phyloP scores from a whole-genome alignment of 2,797 vertebrate species.

The Poeciliopsis paucimaculata region DNA sequence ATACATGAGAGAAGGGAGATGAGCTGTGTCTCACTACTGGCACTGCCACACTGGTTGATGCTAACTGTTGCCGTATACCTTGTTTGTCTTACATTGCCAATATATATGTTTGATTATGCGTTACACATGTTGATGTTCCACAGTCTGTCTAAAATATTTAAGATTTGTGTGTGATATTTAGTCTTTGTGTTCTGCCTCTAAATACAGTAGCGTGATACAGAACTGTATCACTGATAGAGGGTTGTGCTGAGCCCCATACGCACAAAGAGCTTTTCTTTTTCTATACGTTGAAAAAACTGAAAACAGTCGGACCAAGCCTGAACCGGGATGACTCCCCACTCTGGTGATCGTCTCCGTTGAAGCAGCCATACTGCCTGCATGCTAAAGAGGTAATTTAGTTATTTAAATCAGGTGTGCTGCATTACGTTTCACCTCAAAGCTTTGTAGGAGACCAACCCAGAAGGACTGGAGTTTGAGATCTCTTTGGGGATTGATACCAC shows the following conservation, averaged over 20 bases:
- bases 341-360: background rate
- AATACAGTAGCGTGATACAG: too few species aligned
- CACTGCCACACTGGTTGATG: background rate
- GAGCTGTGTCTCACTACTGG: background rate
- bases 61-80: background rate
- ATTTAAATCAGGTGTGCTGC: background rate
- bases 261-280: background rate
- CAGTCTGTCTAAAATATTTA: background rate
- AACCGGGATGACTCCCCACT: background rate
- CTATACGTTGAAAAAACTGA: background rate
- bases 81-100: background rate
- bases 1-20: background rate
- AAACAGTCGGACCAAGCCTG: background rate
- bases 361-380: background rate
- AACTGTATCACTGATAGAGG: background rate
- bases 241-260: background rate
- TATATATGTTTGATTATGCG: background rate
- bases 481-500: background rate
- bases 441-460: background rate
- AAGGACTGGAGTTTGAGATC: background rate
- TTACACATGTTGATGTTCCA: background rate
- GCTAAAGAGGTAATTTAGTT: background rate
- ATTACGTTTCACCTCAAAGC: background rate
- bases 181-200: background rate
- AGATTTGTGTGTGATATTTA: background rate